Percentiles rank a stretch among this genome's conserved stretches.
Conservation (phyloP, 2,888 invertebrate species). For the Rotaria macrura region DNA sequence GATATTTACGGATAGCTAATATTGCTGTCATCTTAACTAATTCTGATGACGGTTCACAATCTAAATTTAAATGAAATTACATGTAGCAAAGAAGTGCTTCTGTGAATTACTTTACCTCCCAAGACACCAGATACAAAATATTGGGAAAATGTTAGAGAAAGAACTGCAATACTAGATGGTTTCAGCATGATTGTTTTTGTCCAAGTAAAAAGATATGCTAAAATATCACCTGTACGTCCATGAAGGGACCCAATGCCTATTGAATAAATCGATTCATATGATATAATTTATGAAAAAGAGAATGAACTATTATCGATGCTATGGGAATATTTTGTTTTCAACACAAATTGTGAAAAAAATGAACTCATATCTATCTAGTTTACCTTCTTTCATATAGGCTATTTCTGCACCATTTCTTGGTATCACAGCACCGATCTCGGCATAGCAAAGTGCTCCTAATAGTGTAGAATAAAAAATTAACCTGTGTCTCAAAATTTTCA, state of each 20-base stretch:
- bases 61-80: not conserved
- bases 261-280: not conserved
- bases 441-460: conserved; percentile 67
- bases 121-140: not conserved
- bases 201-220: conserved; percentile 63
- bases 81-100: not conserved
- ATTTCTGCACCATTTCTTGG: conserved; percentile 72
- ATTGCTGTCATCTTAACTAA: conserved; percentile 39
- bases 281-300: too few species aligned
- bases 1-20: conserved; percentile 38
- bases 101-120: not conserved
- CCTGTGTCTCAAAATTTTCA: too few species aligned
- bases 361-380: too few species aligned
- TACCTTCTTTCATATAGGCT: conserved; percentile 53
- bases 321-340: too few species aligned
- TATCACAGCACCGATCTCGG: conserved; percentile 68
- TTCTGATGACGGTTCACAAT: conserved; percentile 36
- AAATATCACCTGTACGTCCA: conserved; percentile 48
- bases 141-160: conserved; percentile 46
- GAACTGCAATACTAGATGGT: conserved; percentile 49
- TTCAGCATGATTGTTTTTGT: conserved; percentile 32
- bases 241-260: not conserved
- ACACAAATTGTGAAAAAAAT: too few species aligned
- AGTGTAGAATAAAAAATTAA: too few species aligned
- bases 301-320: too few species aligned